A percentile compares a stretch with the other conserved stretches of the same genome.
phyloP scores from a whole-genome alignment of 2,113 vertebrate genomes.

The Bombycilla garrulus region DNA sequence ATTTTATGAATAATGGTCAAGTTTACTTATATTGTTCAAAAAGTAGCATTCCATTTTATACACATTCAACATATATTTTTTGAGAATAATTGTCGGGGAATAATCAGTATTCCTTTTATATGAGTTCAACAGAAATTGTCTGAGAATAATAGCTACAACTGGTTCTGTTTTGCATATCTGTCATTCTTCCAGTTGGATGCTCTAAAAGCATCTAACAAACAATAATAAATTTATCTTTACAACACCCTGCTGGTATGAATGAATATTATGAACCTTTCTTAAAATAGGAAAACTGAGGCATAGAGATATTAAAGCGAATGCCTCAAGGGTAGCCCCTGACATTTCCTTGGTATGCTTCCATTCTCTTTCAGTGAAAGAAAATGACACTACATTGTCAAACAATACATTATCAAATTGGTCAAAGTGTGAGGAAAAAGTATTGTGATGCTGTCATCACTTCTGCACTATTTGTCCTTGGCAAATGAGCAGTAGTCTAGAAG shows the following conservation, averaged over 20 bases:
- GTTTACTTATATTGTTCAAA: not conserved
- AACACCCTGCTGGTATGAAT: slow-evolving; percentile 42
- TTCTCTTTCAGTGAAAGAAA: slow-evolving; percentile 4
- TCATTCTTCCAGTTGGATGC: slow-evolving; percentile 12
- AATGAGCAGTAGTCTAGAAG: not conserved
- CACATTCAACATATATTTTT: not conserved
- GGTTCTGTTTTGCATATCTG: slow-evolving; percentile 52
- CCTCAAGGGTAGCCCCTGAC: not conserved
- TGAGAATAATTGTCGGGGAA: slow-evolving; percentile 26
- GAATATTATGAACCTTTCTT: slow-evolving; percentile 21
- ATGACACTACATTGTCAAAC: not conserved
- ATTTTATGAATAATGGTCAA: not conserved
- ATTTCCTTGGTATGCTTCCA: not conserved
- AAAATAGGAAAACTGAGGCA: slow-evolving; percentile 30
- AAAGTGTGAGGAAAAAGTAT: slow-evolving; percentile 11
- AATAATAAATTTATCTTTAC: slow-evolving; percentile 49
- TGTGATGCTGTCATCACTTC: not conserved
- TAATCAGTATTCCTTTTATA: slow-evolving; percentile 19
- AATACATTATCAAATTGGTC: not conserved
- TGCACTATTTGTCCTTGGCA: not conserved
- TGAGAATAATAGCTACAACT: slow-evolving; percentile 38
- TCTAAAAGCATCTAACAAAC: slow-evolving; percentile 55
- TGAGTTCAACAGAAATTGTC: slow-evolving; percentile 44
- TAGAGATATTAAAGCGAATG: not conserved
- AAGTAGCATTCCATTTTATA: not conserved